Conservation (phyloP, 2,113 vertebrate species). For the Emydocephalus ijimae region DNA sequence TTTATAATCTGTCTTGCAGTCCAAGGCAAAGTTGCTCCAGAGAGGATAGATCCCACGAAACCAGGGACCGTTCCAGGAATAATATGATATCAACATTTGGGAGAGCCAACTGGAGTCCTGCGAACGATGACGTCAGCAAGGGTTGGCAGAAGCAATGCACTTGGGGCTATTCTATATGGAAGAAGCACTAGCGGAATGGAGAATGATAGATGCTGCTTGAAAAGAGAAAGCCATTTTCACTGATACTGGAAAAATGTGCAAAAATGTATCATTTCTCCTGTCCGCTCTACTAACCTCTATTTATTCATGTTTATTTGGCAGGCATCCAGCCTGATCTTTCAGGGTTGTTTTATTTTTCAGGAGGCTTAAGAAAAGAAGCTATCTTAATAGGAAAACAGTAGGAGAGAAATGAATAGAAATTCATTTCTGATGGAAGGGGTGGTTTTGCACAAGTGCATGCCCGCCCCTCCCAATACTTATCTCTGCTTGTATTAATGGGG, state of each 20-base stretch:
- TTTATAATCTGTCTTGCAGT: too few species aligned
- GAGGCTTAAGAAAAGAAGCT: not conserved
- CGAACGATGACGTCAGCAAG: not conserved
- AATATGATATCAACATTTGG: not conserved
- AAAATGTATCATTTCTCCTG: not conserved
- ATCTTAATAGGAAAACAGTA: not conserved
- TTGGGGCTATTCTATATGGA: not conserved
- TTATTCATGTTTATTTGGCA: not conserved
- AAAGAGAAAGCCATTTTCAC: not conserved
- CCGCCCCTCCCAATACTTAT: not conserved
- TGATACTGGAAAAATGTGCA: not conserved
- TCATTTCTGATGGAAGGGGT: not conserved
- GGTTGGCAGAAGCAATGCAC: not conserved
- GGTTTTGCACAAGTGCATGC: not conserved
- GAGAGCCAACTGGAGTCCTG: not conserved
- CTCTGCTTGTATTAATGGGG: not conserved
- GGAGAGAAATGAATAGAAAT: not conserved
- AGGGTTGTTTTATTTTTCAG: not conserved
- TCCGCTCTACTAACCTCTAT: not conserved
- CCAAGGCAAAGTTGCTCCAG: not conserved
- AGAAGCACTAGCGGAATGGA: not conserved
- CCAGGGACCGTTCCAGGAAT: not conserved
- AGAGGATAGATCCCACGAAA: not conserved
- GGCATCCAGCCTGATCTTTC: not conserved
- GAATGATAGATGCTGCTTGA: not conserved